phyloP scores from a whole-genome alignment of 1,140 invertebrate genomes.

The Polypedilum pembai region DNA sequence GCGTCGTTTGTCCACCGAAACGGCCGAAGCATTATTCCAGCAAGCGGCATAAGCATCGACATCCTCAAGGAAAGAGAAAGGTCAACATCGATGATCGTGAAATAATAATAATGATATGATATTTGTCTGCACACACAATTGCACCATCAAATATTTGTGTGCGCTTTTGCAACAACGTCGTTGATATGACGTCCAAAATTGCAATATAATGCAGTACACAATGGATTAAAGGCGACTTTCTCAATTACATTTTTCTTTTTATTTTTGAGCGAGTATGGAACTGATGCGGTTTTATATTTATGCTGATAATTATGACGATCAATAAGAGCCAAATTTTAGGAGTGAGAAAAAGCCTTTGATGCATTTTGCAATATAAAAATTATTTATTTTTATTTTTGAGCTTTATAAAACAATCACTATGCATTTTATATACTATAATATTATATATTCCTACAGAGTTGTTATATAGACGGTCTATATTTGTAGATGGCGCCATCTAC shows the following conservation, averaged over 20 bases:
- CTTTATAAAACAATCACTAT: too few relatives aligned
- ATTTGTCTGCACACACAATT: background rate
- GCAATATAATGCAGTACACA: background rate
- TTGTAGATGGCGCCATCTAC: too few relatives aligned
- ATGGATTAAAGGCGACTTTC: constrained; percentile 8
- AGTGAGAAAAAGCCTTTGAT: too few relatives aligned
- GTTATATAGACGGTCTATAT: too few relatives aligned
- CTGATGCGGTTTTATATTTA: too few relatives aligned
- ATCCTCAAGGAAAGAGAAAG: constrained; percentile 16
- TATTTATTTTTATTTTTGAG: too few relatives aligned
- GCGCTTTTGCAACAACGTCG: background rate
- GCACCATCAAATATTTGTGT: background rate
- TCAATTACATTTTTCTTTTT: background rate
- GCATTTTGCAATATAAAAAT: too few relatives aligned
- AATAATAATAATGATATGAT: constrained; percentile 18
- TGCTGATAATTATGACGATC: too few relatives aligned
- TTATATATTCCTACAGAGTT: too few relatives aligned
- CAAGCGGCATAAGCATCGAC: background rate
- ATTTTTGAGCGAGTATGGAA: too few relatives aligned
- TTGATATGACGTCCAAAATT: background rate
- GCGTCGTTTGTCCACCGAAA: background rate
- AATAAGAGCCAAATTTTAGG: too few relatives aligned
- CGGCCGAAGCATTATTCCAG: background rate
- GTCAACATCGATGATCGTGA: constrained; percentile 16
- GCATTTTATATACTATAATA: too few relatives aligned